Evolutionary conservation across 1,140 invertebrate genomes (phyloP), one percentile per base, ranked within the genome.

Genomic region (Hestina assimilis): DNA sequence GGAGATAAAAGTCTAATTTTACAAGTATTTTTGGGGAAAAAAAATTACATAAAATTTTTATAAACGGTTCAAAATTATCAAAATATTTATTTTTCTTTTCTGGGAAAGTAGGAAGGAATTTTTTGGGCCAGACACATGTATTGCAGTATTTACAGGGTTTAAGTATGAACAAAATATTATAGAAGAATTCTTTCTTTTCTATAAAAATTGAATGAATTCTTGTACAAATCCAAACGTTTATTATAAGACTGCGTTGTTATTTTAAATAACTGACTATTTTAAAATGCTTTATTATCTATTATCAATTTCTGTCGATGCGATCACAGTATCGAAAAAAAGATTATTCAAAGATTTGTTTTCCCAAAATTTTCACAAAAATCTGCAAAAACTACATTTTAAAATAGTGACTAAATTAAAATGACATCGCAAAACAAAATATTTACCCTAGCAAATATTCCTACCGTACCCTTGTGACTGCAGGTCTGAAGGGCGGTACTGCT

Each of bases 401-500:
- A 3, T 8, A 19, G 11, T 38, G 7, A 2, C 15, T 5, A 17
- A 38, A 9, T 35, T 35, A 35, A 35, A 35, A 38, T 3, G n/a
- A 19, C 33, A 17, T 4, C 14, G 33, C 19, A 3, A 9, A 19
- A 7, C 12, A 14, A 33, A 31, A 35, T 17, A 19, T 0, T 19
- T n/a, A 6, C 19, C 33, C 33, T 8, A 4, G 15, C 7, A n/a
- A n/a, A 38, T 38, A 19, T 38, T 38, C 19, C 15, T 3, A 38
- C 33, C 31, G 15, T 1, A 7, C n/a, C 42, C 14, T 67, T 74
- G 66, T 63, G 57, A 23, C 21, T 51, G 50, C 79, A 89, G 88
- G 79, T 81, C 77, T 19, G 79, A 78, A 61, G 86, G 83, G 8
- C 85, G 87, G 48, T 89, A 89, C 84, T 78, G 77, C 56, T 89